Evolutionary conservation across 2,888 invertebrate species (phyloP).

Genomic region (Amiota communis): DNA sequence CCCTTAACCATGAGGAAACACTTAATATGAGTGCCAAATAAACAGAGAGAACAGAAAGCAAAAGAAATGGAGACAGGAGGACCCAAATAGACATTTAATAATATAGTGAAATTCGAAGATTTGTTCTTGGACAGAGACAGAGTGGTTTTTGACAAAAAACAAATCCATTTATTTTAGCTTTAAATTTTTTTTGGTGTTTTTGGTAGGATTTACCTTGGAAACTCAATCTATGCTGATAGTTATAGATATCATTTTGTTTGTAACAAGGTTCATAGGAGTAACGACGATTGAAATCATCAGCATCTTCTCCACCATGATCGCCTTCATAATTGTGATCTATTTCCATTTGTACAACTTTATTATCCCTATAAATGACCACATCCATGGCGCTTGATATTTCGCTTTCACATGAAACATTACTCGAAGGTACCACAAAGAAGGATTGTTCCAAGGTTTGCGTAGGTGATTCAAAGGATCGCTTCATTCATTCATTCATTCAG

Average conservation of each 20-base stretch:
- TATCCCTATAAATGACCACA: constrained; percentile 15
- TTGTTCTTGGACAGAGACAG: no score
- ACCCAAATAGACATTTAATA: no score
- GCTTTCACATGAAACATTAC: constrained; percentile 8
- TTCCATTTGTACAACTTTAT: constrained; percentile 27
- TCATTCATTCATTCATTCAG: not conserved
- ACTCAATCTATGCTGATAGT: constrained; percentile 69
- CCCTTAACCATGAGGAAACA: no score
- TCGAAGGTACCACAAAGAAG: constrained; percentile 60
- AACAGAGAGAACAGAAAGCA: constrained; percentile 37
- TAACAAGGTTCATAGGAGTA: constrained; percentile 67
- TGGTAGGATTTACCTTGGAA: constrained; percentile 64
- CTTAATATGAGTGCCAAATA: not conserved
- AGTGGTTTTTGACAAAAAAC: no score
- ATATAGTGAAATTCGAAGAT: no score
- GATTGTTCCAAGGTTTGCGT: constrained; percentile 52
- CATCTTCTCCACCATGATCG: constrained; percentile 47
- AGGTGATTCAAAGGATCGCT: constrained; percentile 9
- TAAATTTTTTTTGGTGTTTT: no score
- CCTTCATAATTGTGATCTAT: constrained; percentile 23
- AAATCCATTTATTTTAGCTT: no score
- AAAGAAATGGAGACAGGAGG: constrained; percentile 39
- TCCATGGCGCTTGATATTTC: constrained; percentile 18
- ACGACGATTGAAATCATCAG: constrained; percentile 40
- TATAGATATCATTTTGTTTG: constrained; percentile 68